phyloP scores from a whole-genome alignment of 2,113 vertebrate genomes.

The Laticauda colubrina region DNA sequence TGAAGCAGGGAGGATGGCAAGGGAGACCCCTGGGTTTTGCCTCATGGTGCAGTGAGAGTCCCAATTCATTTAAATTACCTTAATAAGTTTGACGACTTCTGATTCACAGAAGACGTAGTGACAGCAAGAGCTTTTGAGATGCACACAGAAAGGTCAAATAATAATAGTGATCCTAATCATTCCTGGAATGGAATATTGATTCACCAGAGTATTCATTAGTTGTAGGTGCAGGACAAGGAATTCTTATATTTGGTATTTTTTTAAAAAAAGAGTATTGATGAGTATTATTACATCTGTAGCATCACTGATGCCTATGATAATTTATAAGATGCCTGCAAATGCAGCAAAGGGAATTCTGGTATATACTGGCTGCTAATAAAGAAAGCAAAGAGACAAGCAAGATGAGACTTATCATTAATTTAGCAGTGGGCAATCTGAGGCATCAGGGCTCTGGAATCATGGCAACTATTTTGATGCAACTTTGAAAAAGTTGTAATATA shows the following conservation, averaged over 20 bases:
- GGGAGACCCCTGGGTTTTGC: conserved; percentile 16
- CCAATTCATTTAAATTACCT: conserved; percentile 25
- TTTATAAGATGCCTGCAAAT: background rate
- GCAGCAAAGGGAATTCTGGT: background rate
- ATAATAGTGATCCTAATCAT: conserved; percentile 8
- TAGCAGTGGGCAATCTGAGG: background rate
- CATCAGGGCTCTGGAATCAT: background rate
- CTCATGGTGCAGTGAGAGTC: background rate
- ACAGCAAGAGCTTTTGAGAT: background rate
- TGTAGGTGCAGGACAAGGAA: background rate
- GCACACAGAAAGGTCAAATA: conserved; percentile 8
- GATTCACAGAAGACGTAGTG: conserved; percentile 4
- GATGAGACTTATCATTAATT: background rate
- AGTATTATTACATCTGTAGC: background rate
- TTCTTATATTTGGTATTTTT: background rate
- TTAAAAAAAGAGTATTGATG: background rate
- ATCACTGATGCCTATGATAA: background rate
- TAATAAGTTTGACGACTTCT: conserved; percentile 31
- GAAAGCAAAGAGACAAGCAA: background rate
- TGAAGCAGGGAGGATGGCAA: background rate
- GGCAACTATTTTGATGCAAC: background rate
- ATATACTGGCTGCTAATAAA: background rate
- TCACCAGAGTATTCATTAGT: background rate
- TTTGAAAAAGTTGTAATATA: background rate
- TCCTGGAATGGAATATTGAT: conserved; percentile 26